Percentiles rank a stretch among this genome's conserved stretches.
Conservation (phyloP, 2,888 invertebrate genomes). For the Liopterus haemorrhoidalis region DNA sequence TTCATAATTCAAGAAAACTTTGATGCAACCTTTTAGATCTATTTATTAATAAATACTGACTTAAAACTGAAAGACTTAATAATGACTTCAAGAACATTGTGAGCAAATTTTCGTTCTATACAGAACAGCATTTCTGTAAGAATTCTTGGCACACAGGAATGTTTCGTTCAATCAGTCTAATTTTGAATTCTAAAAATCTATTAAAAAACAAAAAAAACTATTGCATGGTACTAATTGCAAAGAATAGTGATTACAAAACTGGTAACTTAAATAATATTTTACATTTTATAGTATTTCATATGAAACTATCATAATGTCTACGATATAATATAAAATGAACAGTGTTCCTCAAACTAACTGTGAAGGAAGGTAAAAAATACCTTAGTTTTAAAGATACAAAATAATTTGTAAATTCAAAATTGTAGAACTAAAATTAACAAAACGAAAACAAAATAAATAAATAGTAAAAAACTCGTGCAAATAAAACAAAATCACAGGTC, state of each 20-base stretch:
- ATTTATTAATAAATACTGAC: constrained; percentile 13
- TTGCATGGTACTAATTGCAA: background rate
- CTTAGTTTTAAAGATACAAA: no score
- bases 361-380: no score
- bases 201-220: constrained; percentile 1
- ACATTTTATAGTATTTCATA: no score
- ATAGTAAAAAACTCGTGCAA: no score
- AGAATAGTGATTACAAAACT: background rate
- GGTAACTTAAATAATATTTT: constrained; percentile 2
- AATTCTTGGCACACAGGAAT: constrained; percentile 19
- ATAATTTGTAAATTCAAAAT: no score
- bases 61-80: constrained; percentile 15
- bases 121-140: constrained; percentile 10
- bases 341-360: no score
- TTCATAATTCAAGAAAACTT: no score
- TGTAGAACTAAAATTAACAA: no score
- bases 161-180: constrained; percentile 19
- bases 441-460: no score
- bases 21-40: constrained; percentile 2
- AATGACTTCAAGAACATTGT: constrained; percentile 13
- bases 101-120: constrained; percentile 22
- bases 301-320: no score
- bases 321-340: no score
- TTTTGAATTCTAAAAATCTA: constrained; percentile 9
- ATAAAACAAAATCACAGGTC: no score